These are phyloP conservation scores for Oxygymnocypris stewartii DNA, from an alignment of 2,113 vertebrate species.

Conservation along the genomic window DNA sequence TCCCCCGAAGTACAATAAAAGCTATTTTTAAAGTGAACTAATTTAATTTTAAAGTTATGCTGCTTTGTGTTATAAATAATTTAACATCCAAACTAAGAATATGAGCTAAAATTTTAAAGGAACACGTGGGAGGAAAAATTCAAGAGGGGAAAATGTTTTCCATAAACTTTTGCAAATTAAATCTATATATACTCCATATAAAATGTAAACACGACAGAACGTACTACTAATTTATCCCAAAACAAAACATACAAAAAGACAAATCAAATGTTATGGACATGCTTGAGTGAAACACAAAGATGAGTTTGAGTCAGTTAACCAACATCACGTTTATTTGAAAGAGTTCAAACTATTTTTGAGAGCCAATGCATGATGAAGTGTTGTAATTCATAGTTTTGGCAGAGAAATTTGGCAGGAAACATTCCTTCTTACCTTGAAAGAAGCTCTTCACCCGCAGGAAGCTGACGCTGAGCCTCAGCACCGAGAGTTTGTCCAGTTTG, in stretches of 20 bases:
- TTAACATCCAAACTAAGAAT: neutral
- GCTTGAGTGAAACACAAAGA: neutral
- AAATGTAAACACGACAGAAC: neutral
- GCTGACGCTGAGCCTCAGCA: slow-evolving; percentile 85
- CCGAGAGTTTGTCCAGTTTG: slow-evolving; percentile 85
- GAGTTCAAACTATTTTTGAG: neutral
- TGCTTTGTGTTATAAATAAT: neutral
- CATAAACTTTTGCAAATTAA: neutral
- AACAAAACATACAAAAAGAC: neutral
- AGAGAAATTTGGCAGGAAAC: neutral
- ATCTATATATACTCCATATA: neutral
- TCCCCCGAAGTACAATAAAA: neutral
- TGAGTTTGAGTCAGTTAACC: neutral
- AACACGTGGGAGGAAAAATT: neutral
- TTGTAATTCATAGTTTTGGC: neutral
- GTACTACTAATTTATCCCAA: neutral
- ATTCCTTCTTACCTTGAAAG: slow-evolving; percentile 51
- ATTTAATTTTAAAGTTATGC: neutral
- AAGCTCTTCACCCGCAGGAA: slow-evolving; percentile 72
- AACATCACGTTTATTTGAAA: neutral
- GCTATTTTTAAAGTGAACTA: neutral
- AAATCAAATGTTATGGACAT: neutral
- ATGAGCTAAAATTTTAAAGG: neutral
- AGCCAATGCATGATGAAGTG: neutral
- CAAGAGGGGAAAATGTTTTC: neutral